Evolutionary conservation across 2,888 invertebrate genomes (phyloP), one percentile per base, ranked within the genome.

Genomic region (Caenorhabditis sp.): DNA sequence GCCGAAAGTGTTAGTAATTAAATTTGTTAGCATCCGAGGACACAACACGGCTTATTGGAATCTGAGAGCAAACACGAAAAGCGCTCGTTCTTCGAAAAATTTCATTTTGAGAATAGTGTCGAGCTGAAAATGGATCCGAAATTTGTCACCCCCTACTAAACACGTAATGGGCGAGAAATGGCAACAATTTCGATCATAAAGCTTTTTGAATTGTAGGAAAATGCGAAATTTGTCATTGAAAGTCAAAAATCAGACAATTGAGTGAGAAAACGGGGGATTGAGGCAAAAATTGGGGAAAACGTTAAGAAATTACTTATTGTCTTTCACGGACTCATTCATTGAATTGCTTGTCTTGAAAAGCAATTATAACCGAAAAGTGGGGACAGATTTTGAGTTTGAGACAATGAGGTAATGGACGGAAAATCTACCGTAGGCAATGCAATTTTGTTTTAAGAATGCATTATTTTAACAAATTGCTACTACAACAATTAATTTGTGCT

Each of bases 1-100:
- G 65, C 62, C 81, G 47, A 85, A 83, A 65, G 79, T 76, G 83
- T 79, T 83, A 83, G 85, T 85, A 85, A 85, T 85, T 85, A 85
- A 85, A 85, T 85, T 85, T 85, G 85, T 83, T 76, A 80, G 80
- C 56, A 64, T 60, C 72, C 68, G 24, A n/a, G n/a, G n/a, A 37
- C 68, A 80, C 80, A 74, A 74, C 62, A 62, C 76, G 55, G 74
- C 81, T 74, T 81, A 83, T 83, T 85, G 82, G 56, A 80, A 85
- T 85, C 81, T 77, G 53, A 32, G n/a, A n/a, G 77, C 77, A 80
- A 76, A 83, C 61, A 83, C 40, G 56, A 18, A 22, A n/a, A 32
- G 24, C 40, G 53, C 22, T 61, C 51, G 44, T 47, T 9, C 18
- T 47, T 44, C 51, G 50, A 58, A 51, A 28, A 65, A 74, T 51